phyloP scores from a whole-genome alignment of 2,888 invertebrate species.

The Callyntrura sp. region DNA sequence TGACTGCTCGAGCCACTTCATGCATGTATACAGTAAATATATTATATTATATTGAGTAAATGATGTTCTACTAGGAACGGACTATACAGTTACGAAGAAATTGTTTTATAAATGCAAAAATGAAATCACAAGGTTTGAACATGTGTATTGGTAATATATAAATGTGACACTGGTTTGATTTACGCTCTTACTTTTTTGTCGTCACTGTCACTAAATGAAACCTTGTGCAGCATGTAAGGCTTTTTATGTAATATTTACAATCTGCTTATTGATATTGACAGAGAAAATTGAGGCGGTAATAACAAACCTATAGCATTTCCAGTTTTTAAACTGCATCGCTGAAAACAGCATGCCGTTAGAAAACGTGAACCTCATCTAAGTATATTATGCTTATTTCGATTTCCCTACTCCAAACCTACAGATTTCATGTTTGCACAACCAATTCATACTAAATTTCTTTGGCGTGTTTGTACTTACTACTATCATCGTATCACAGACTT shows the following conservation, averaged over 20 bases:
- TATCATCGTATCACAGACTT: constrained; percentile 45
- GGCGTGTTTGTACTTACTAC: not conserved
- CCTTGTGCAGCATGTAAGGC: constrained; percentile 1
- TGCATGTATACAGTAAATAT: constrained; percentile 15
- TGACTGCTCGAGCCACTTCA: not conserved
- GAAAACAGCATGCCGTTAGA: not conserved
- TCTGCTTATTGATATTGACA: constrained; percentile 70
- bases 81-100: not conserved
- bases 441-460: not conserved
- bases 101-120: not conserved
- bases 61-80: not conserved
- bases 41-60: not conserved
- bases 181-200: constrained; percentile 10
- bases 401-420: too few species aligned
- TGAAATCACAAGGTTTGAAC: not conserved
- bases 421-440: not conserved
- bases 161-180: constrained; percentile 19
- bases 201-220: constrained; percentile 19
- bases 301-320: not conserved
- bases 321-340: not conserved
- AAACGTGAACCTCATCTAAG: not conserved
- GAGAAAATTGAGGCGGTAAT: constrained; percentile 58
- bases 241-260: not conserved
- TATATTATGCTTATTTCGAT: not conserved
- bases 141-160: not conserved